A percentile compares a stretch with the other conserved stretches of the same genome.
phyloP scores from a whole-genome alignment of 2,113 vertebrate species.

The Triplophysa rosa region DNA sequence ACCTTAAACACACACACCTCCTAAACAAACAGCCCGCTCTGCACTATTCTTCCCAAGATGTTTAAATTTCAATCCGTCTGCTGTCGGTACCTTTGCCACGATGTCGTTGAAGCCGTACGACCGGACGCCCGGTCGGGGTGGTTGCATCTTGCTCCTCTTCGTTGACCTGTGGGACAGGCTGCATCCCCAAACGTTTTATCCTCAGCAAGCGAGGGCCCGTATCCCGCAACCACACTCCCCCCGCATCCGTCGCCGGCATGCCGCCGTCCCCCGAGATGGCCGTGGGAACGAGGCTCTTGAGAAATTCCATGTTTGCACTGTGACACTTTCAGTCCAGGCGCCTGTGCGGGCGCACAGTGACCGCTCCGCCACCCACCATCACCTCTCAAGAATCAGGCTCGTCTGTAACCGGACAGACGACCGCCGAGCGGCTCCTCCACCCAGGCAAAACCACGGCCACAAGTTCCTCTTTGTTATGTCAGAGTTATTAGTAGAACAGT shows the following conservation, averaged over 20 bases:
- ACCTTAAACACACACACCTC: constrained; percentile 16
- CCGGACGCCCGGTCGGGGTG: constrained; percentile 36
- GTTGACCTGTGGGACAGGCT: constrained; percentile 79
- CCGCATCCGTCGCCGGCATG: constrained; percentile 62
- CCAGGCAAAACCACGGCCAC: constrained; percentile 1
- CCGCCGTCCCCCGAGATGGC: constrained; percentile 76
- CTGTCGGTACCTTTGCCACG: constrained; percentile 68
- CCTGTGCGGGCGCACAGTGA: constrained; percentile 10
- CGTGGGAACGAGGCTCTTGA: constrained; percentile 86
- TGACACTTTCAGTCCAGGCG: constrained; percentile 25
- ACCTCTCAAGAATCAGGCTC: constrained; percentile 41
- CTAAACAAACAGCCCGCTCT: constrained; percentile 33
- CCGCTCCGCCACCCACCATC: constrained; percentile 26
- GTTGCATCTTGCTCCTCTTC: constrained; percentile 65
- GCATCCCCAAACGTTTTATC: constrained; percentile 80
- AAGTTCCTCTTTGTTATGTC: constrained; percentile 19
- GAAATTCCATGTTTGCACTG: constrained; percentile 83
- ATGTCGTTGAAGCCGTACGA: constrained; percentile 52
- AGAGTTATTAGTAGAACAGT: neutral
- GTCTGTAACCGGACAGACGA: neutral
- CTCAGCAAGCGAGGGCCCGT: constrained; percentile 82
- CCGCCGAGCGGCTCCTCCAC: neutral
- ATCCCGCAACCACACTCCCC: constrained; percentile 64
- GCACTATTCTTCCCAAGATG: neutral
- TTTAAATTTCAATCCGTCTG: constrained; percentile 8